Base-by-base conservation (phyloP, 2,888 invertebrate genomes). In the Orchesellides sinensis region DNA sequence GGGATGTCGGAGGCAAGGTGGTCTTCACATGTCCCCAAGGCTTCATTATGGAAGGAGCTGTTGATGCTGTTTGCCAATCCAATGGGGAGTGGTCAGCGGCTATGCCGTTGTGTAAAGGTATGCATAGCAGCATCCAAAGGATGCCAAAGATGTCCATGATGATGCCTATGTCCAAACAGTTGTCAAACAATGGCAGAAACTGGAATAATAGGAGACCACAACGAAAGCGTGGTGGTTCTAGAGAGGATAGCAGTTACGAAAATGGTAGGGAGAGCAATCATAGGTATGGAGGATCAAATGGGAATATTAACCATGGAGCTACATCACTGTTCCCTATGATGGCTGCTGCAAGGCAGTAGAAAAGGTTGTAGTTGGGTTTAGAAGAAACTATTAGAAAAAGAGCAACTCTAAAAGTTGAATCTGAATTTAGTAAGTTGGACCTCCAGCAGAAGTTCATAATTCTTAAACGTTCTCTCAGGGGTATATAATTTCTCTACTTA, bases 21-120 rank as follows among this genome's bases (percentile, higher is more conserved):
- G 93, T 94, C 56, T 96, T 96, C 92, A 94, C 93, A 63, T 96
- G 96, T 89, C 92, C 94, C 0, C 92, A 94, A 49, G 95, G 96
- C 21, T 95, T 93, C 91, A 94, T 94, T 35, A 92, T 96, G 65
- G 91, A 93, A 35, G 96, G 96, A 0, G 92, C 94, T 0, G 1
- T 79, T 1, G 86, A 86, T 45, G 86, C 87, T 32, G 49, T 68
- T 6, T 88, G 88, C 25, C 61, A 77, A 47, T 4, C 61, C 21
- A 84, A 14, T 52, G 96, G 95, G 0, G 94, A 95, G 89, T 96
- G 96, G 96, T 94, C 95, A 0, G 91, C 92, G 54, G 94, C 95
- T 0, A 93, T 94, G 88, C 95, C 96, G 12, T 92, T 93, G 12
- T 96, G 96, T 89, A 92, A 93, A 92, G 94, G 94, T 94, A 89